Conservation (phyloP, 2,888 invertebrate species). For the Dyspetes luteomarginatus region DNA sequence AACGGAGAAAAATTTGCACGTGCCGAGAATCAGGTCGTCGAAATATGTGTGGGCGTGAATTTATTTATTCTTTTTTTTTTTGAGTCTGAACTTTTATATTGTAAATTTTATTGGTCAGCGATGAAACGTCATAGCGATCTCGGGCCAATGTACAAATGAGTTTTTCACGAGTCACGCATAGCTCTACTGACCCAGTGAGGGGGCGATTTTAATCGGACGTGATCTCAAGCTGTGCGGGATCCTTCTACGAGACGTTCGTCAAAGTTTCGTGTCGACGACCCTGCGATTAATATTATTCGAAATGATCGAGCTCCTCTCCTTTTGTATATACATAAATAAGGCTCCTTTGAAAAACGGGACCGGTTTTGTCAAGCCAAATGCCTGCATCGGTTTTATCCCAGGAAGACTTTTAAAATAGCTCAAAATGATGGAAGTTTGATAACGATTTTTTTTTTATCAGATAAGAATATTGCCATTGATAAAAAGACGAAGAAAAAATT, state of each 20-base stretch:
- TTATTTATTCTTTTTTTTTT: constrained; percentile 28
- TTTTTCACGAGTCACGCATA: constrained; percentile 61
- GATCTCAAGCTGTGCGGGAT: constrained; percentile 47
- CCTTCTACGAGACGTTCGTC: background rate
- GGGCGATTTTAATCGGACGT: constrained; percentile 61
- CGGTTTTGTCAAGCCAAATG: constrained; percentile 45
- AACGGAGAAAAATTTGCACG: background rate
- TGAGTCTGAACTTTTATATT: background rate
- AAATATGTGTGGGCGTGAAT: constrained; percentile 24
- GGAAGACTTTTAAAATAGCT: background rate
- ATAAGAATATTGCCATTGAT: too few species aligned
- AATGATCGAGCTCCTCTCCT: constrained; percentile 17
- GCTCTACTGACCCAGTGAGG: constrained; percentile 74
- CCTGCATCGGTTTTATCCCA: constrained; percentile 42
- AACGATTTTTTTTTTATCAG: too few species aligned
- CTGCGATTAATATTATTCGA: constrained; percentile 50
- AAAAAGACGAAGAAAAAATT: too few species aligned
- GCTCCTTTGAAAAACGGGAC: constrained; percentile 49
- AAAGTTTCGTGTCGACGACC: constrained; percentile 56
- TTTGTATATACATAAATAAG: background rate
- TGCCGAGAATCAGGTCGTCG: constrained; percentile 43
- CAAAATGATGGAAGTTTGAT: background rate
- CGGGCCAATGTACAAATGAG: constrained; percentile 54
- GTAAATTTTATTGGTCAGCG: background rate
- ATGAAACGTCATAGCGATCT: constrained; percentile 6